Percentiles rank a stretch among this genome's conserved stretches.
These are phyloP conservation scores for Drosophila ambigua DNA, from an alignment of 1,140 invertebrate species.

Conservation along the genomic window DNA sequence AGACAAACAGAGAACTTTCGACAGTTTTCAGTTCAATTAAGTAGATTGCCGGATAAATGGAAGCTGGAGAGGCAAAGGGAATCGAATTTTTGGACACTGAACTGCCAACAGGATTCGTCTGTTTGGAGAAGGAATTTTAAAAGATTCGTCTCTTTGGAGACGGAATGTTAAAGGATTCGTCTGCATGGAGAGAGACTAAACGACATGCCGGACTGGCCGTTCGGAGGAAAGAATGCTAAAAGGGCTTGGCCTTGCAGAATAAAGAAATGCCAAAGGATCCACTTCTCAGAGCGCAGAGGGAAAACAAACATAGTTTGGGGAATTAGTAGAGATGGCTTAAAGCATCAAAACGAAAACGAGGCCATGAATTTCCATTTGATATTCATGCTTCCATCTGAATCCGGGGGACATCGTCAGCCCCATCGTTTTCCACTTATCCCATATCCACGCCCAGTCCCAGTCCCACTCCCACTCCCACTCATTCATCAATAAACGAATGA, in stretches of 20 bases:
- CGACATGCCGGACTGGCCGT: too few relatives aligned
- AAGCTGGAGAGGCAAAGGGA: conserved; percentile 33
- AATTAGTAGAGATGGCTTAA: conserved; percentile 11
- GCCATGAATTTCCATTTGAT: conserved; percentile 52
- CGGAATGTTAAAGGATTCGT: too few relatives aligned
- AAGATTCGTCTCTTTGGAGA: too few relatives aligned
- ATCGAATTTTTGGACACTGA: too few relatives aligned
- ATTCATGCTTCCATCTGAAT: conserved; percentile 34
- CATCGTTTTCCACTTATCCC: conserved; percentile 9
- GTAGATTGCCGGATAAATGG: conserved; percentile 27
- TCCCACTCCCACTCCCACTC: conserved; percentile 18
- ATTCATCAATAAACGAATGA: conserved; percentile 61
- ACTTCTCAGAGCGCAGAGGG: background rate
- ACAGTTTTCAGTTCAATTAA: conserved; percentile 61
- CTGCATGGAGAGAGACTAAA: too few relatives aligned
- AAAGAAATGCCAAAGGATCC: too few relatives aligned
- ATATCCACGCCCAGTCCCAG: conserved; percentile 5
- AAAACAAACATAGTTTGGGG: background rate
- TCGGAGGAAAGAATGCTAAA: too few relatives aligned
- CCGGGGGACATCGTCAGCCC: background rate
- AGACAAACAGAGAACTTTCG: conserved; percentile 17
- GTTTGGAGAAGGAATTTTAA: too few relatives aligned
- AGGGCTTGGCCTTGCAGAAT: too few relatives aligned
- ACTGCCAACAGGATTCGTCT: too few relatives aligned
- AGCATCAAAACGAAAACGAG: conserved; percentile 25